Evolutionary conservation across 2,113 vertebrate species (phyloP).

Genomic region (Plotosus lineatus): DNA sequence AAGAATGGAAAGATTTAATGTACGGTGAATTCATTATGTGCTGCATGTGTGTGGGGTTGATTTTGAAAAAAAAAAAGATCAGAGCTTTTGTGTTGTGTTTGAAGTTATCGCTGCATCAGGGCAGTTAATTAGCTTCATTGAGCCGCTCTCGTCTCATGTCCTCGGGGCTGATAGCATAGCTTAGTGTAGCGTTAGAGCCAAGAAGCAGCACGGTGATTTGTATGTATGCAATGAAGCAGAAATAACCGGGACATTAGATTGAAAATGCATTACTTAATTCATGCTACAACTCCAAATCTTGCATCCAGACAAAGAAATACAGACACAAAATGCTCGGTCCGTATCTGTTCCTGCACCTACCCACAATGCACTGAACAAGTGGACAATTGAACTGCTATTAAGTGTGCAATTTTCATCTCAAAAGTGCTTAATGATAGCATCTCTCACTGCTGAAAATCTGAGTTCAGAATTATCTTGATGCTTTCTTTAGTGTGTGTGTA

Average conservation of each 20-base stretch:
- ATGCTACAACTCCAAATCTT: background rate
- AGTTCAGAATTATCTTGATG: background rate
- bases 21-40: background rate
- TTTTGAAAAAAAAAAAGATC: background rate
- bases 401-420: background rate
- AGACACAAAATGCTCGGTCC: background rate
- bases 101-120: conserved; percentile 4
- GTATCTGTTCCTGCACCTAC: background rate
- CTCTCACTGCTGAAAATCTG: background rate
- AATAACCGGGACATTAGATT: background rate
- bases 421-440: background rate
- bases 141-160: background rate
- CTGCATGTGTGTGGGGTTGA: background rate
- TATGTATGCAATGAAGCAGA: background rate
- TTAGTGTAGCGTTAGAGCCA: background rate
- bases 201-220: background rate
- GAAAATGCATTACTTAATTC: background rate
- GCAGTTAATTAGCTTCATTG: background rate
- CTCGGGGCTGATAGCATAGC: background rate
- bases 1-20: background rate
- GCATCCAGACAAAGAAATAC: background rate
- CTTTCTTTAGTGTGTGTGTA: background rate
- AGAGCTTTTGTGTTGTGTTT: background rate
- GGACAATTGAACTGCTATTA: background rate
- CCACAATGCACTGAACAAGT: background rate